phyloP scores from a whole-genome alignment of 2,888 invertebrate species.

The Lysandra bellargus region DNA sequence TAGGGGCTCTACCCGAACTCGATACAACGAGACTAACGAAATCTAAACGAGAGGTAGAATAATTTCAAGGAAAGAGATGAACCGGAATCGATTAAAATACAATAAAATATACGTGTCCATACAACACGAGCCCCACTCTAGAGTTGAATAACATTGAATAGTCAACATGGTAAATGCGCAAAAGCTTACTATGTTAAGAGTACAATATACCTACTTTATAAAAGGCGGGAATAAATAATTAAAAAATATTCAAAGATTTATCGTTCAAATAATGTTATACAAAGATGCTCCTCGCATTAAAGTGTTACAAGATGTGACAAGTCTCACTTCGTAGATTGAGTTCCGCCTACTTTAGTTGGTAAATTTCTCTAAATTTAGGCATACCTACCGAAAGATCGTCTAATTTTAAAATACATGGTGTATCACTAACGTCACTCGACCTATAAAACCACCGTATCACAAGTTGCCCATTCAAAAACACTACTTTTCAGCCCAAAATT shows the following conservation, averaged over 20 bases:
- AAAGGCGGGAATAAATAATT: conserved; percentile 70
- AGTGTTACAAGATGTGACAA: conserved; percentile 17
- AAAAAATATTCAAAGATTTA: conserved; percentile 67
- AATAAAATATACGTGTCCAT: conserved; percentile 28
- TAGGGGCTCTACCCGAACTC: conserved; percentile 56
- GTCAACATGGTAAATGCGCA: conserved; percentile 78
- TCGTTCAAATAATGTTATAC: conserved; percentile 39
- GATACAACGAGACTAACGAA: conserved; percentile 47
- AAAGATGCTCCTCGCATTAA: conserved; percentile 14
- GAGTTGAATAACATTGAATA: conserved; percentile 63
- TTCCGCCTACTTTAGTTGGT: conserved; percentile 51
- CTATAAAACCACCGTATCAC: conserved; percentile 61
- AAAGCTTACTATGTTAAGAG: conserved; percentile 63
- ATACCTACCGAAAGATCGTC: conserved; percentile 62
- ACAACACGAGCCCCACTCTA: conserved; percentile 53
- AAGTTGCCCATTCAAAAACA: conserved; percentile 69
- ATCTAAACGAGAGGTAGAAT: conserved; percentile 49
- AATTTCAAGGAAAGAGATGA: conserved; percentile 43
- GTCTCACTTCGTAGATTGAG: conserved; percentile 16
- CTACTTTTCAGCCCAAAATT: conserved; percentile 73
- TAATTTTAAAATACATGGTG: conserved; percentile 66
- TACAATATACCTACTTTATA: conserved; percentile 55
- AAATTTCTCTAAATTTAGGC: conserved; percentile 70
- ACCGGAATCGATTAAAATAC: conserved; percentile 31
- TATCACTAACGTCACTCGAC: conserved; percentile 52